Conservation (phyloP, 2,113 vertebrate genomes). For the Oncorhynchus tshawytscha region DNA sequence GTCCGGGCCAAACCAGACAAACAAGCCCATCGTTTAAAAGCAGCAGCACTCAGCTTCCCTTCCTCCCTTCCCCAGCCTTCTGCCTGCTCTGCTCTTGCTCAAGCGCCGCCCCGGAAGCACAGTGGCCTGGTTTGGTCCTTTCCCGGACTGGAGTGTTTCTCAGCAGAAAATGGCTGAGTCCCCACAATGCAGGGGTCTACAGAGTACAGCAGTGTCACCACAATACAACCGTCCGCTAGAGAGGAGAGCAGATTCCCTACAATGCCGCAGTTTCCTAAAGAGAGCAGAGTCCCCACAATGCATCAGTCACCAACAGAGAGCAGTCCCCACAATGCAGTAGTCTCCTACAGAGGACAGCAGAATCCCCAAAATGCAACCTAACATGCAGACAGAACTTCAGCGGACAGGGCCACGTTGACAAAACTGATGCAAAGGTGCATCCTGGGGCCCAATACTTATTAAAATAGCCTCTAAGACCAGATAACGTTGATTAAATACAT, state of each 20-base stretch:
- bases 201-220: no score
- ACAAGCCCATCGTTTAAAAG: conserved; percentile 38
- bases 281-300: no score
- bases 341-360: neutral
- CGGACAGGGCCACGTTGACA: conserved; percentile 15
- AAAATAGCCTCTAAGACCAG: neutral
- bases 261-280: no score
- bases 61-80: conserved; percentile 14
- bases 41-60: neutral
- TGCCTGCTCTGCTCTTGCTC: neutral
- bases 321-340: neutral
- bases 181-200: neutral
- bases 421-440: conserved; percentile 35
- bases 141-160: neutral
- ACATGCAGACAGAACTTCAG: neutral
- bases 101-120: neutral
- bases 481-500: neutral
- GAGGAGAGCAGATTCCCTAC: no score
- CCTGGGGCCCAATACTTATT: neutral
- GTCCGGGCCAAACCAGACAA: conserved; percentile 24
- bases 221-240: no score
- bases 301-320: no score
- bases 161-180: no score
- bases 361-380: neutral
- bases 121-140: no score